phyloP scores from a whole-genome alignment of 2,113 vertebrate genomes.

The Propithecus coquereli region DNA sequence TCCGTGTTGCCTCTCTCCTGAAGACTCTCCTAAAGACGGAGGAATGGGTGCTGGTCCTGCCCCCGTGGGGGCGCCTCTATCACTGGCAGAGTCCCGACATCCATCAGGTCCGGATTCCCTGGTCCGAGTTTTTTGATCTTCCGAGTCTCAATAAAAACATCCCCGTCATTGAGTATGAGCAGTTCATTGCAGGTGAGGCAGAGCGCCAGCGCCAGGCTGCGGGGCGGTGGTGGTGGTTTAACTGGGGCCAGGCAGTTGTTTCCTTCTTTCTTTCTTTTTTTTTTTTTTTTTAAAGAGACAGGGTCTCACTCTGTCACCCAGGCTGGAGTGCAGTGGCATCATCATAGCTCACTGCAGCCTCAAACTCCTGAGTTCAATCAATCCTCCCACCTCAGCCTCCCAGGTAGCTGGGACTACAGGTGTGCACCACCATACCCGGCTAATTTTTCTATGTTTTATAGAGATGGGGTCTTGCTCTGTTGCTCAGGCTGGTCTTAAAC shows the following conservation, averaged over 20 bases:
- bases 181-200: conserved; percentile 92
- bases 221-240: neutral
- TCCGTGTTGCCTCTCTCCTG: conserved; percentile 92
- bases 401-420: too few species aligned
- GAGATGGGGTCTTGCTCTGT: too few species aligned
- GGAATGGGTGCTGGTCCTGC: conserved; percentile 95
- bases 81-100: conserved; percentile 97
- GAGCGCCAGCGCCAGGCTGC: neutral
- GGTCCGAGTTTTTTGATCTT: conserved; percentile 94
- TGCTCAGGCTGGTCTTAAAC: too few species aligned
- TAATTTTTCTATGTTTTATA: too few species aligned
- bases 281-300: too few species aligned
- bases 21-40: conserved; percentile 89
- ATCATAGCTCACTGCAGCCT: too few species aligned
- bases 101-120: conserved; percentile 91
- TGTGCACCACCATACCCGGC: too few species aligned
- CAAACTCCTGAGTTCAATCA: too few species aligned
- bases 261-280: too few species aligned
- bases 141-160: conserved; percentile 91
- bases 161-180: conserved; percentile 94
- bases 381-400: too few species aligned
- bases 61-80: conserved; percentile 97
- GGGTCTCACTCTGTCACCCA: too few species aligned
- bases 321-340: too few species aligned
- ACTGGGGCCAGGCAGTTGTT: fast-evolving